A percentile compares a stretch with the other conserved stretches of the same genome.
Conservation (phyloP, 2,888 invertebrate species). For the Drosophila leonis region DNA sequence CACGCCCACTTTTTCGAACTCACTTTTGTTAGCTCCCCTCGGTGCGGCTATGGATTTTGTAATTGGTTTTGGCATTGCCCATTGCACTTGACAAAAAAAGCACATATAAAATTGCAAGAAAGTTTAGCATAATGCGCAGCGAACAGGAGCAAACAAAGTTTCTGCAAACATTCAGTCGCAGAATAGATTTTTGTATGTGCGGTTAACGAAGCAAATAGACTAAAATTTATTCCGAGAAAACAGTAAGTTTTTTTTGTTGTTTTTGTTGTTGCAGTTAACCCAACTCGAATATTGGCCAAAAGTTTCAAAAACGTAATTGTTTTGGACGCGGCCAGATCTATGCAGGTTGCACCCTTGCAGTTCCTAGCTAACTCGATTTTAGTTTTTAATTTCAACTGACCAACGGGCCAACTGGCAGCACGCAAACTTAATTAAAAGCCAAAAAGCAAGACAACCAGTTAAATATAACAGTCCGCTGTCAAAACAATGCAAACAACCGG, state of each 20-base stretch:
- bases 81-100: conserved; percentile 72
- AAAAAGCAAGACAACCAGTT: conserved; percentile 48
- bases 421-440: conserved; percentile 67
- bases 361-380: conserved; percentile 36
- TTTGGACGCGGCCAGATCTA: conserved; percentile 30
- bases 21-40: conserved; percentile 47
- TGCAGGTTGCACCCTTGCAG: conserved; percentile 22
- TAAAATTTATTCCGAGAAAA: conserved; percentile 46
- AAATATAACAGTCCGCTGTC: conserved; percentile 50
- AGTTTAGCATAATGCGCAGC: conserved; percentile 74
- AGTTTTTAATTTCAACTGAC: conserved; percentile 33
- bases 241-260: conserved; percentile 23
- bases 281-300: conserved; percentile 58
- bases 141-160: conserved; percentile 68
- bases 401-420: conserved; percentile 17
- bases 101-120: conserved; percentile 44
- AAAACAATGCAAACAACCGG: conserved; percentile 43
- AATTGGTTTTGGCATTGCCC: conserved; percentile 74
- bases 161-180: conserved; percentile 68
- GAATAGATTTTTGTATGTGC: conserved; percentile 61
- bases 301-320: conserved; percentile 68
- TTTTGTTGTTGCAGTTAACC: conserved; percentile 14
- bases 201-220: conserved; percentile 78
- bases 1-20: conserved; percentile 48
- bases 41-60: conserved; percentile 64